A percentile compares a stretch with the other conserved stretches of the same genome.
phyloP scores from a whole-genome alignment of 2,888 invertebrate species.

The Esperia sulphurella region DNA sequence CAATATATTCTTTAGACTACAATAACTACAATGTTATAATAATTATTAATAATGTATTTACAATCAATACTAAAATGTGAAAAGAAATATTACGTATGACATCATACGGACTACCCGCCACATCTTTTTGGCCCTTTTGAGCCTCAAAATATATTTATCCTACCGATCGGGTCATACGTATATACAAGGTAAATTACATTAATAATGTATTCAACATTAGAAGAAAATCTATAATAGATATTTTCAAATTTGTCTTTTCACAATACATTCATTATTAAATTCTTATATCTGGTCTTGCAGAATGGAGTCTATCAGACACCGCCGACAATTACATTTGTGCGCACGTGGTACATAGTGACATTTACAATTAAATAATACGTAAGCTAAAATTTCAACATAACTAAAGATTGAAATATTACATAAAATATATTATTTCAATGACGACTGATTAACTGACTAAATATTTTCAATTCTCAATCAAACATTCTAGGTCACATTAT shows the following conservation, averaged over 20 bases:
- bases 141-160: conserved; percentile 63
- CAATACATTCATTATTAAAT: conserved; percentile 43
- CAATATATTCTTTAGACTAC: conserved; percentile 42
- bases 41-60: conserved; percentile 63
- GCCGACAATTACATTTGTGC: conserved; percentile 60
- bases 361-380: conserved; percentile 19
- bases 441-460: neutral
- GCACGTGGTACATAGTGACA: conserved; percentile 31
- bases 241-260: conserved; percentile 49
- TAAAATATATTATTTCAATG: neutral
- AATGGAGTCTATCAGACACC: conserved; percentile 65
- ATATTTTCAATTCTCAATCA: neutral
- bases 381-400: conserved; percentile 9
- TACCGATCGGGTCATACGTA: conserved; percentile 72
- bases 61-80: conserved; percentile 63
- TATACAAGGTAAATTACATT: conserved; percentile 72
- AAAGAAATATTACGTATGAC: conserved; percentile 64
- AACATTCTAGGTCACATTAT: neutral
- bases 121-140: conserved; percentile 40
- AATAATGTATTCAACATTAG: conserved; percentile 62
- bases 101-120: conserved; percentile 48
- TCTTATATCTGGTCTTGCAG: conserved; percentile 36
- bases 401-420: neutral
- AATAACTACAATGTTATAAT: conserved; percentile 48
- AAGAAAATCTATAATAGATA: conserved; percentile 53